phyloP scores from a whole-genome alignment of 2,113 vertebrate genomes.

The Burhinus oedicnemus region DNA sequence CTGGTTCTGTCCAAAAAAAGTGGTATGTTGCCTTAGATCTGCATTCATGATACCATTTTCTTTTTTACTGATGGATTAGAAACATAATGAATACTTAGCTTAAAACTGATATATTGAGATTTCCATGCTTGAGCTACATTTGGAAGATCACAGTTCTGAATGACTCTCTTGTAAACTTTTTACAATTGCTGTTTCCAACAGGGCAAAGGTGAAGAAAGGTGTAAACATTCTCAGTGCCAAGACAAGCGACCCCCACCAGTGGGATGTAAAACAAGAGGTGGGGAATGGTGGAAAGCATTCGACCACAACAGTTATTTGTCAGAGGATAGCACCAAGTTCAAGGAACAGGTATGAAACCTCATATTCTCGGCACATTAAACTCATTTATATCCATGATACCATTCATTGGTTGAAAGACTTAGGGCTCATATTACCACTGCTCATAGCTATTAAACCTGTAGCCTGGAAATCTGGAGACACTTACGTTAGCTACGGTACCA shows the following conservation, averaged over 20 bases:
- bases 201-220: constrained; percentile 84
- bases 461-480: not conserved
- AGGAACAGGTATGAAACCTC: constrained; percentile 72
- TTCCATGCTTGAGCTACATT: not conserved
- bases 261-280: constrained; percentile 76
- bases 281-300: constrained; percentile 76
- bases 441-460: not conserved
- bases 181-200: constrained; percentile 19
- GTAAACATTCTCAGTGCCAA: constrained; percentile 73
- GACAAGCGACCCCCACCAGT: constrained; percentile 72
- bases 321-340: constrained; percentile 56
- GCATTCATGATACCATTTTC: not conserved
- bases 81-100: not conserved
- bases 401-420: not conserved
- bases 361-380: not conserved
- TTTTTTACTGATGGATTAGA: not conserved
- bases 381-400: not conserved
- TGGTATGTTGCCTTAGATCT: not conserved
- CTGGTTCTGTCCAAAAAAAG: not conserved
- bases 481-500: not conserved
- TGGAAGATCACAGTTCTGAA: not conserved
- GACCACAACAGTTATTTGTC: constrained; percentile 69
- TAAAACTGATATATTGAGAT: not conserved
- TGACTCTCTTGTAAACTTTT: not conserved
- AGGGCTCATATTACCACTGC: not conserved